Conservation (phyloP, 2,888 invertebrate genomes). For the Polydrusus pterygomalis region DNA sequence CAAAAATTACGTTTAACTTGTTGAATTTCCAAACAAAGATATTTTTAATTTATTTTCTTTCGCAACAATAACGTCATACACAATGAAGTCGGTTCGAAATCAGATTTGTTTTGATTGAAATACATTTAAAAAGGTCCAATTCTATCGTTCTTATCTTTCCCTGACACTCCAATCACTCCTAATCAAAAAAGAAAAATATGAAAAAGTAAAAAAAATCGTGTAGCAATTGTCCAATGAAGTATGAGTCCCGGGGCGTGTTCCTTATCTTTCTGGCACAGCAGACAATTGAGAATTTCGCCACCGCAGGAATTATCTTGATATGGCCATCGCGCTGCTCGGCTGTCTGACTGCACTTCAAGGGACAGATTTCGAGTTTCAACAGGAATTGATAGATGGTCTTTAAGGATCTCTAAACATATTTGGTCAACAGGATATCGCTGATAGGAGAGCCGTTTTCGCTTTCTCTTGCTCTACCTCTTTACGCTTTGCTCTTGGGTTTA, state of each 20-base stretch:
- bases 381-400: constrained; percentile 54
- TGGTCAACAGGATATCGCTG: constrained; percentile 43
- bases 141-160: constrained; percentile 32
- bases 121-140: constrained; percentile 22
- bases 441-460: constrained; percentile 30
- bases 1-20: not conserved
- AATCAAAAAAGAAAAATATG: constrained; percentile 43
- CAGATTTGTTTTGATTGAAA: constrained; percentile 32
- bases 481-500: too few relatives aligned
- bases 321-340: constrained; percentile 24
- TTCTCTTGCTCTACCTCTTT: not conserved
- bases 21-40: not conserved
- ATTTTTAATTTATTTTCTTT: constrained; percentile 25
- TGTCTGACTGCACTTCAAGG: constrained; percentile 50
- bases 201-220: constrained; percentile 34
- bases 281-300: constrained; percentile 65
- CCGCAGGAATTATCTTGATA: constrained; percentile 49
- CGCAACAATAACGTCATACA: not conserved
- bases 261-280: constrained; percentile 69
- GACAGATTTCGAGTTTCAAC: constrained; percentile 54
- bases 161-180: constrained; percentile 43
- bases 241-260: constrained; percentile 60
- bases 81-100: not conserved
- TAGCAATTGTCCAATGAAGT: constrained; percentile 63
- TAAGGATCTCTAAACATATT: constrained; percentile 52